Evolutionary conservation across 2,113 vertebrate genomes (phyloP).

Genomic region (Echinops telfairi): DNA sequence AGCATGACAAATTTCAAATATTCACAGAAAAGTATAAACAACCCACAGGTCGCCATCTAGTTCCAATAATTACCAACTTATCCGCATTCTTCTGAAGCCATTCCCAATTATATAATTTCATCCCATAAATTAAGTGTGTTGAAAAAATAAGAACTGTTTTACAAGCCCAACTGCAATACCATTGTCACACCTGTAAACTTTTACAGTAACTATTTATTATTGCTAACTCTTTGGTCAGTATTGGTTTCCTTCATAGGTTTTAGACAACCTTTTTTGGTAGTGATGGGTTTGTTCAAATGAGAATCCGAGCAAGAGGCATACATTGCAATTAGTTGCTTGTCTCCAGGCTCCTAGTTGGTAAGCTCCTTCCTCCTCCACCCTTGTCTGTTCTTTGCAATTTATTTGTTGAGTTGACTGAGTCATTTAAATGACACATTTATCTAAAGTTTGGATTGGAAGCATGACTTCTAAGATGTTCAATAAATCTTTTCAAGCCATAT

Average conservation of each 20-base stretch:
- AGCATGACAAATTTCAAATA: background rate
- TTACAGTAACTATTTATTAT: background rate
- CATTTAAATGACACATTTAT: background rate
- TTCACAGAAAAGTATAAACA: too few relatives aligned
- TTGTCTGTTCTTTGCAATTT: background rate
- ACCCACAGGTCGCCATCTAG: too few relatives aligned
- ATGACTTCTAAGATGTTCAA: too few relatives aligned
- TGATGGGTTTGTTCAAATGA: background rate
- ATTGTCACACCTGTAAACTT: background rate
- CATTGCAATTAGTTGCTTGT: background rate
- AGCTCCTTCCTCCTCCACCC: too few relatives aligned
- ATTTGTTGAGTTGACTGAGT: background rate
- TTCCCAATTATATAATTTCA: background rate
- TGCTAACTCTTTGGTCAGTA: background rate
- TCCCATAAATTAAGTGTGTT: background rate
- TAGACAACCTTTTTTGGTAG: background rate
- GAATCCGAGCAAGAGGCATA: background rate
- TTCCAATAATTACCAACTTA: background rate
- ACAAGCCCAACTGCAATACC: background rate
- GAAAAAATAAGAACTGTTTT: background rate
- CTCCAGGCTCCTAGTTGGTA: background rate
- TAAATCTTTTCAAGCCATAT: too few relatives aligned
- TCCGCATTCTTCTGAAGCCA: slow-evolving; percentile 10
- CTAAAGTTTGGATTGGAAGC: background rate
- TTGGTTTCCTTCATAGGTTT: background rate